Evolutionary conservation across 2,797 vertebrate species (phyloP).

Genomic region (Halcyon chelicuti): DNA sequence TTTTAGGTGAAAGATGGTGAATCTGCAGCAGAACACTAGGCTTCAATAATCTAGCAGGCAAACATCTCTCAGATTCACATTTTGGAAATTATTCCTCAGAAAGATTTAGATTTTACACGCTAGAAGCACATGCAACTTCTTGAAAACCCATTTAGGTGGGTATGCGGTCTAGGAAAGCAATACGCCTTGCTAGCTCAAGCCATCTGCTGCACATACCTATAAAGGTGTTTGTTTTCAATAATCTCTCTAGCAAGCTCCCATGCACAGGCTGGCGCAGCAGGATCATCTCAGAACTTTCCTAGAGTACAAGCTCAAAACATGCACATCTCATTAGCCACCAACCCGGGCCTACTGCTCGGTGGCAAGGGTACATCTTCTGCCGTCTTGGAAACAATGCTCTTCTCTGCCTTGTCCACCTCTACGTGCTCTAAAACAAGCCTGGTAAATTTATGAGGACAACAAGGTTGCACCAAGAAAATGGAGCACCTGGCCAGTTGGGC

Average conservation of each 20-base stretch:
- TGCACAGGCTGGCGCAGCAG: rapidly evolving
- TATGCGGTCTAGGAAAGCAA: background rate
- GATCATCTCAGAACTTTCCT: background rate
- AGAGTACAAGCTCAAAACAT: background rate
- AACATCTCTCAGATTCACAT: background rate
- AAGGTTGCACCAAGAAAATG: background rate
- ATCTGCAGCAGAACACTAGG: background rate
- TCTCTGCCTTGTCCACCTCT: background rate
- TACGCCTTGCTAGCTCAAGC: background rate
- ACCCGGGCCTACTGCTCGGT: background rate
- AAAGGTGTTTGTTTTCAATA: background rate
- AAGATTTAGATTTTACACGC: background rate
- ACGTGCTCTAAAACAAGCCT: background rate
- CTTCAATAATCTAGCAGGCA: background rate
- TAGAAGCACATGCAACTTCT: background rate
- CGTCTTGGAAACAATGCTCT: rapidly evolving
- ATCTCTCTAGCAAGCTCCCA: background rate
- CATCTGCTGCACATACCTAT: background rate
- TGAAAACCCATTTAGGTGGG: background rate
- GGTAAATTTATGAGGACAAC: background rate
- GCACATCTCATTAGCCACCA: background rate
- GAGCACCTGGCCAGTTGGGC: rapidly evolving
- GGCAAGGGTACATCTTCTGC: background rate
- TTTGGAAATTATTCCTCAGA: background rate
- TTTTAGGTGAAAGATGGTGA: background rate